Evolutionary conservation across 2,113 vertebrate species (phyloP).

Genomic region (Leptosomus discolor): DNA sequence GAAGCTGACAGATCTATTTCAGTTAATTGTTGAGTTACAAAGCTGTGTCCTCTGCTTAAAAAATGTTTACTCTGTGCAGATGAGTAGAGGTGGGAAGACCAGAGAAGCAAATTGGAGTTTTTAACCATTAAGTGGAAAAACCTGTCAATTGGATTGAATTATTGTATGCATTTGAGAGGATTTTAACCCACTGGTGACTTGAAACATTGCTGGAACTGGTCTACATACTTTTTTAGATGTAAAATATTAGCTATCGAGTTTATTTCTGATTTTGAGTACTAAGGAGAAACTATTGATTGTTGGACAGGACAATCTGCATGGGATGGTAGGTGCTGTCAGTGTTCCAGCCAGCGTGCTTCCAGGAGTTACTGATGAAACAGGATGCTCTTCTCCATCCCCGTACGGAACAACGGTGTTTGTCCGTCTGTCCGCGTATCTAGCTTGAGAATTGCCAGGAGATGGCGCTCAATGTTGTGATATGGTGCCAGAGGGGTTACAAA

Average conservation of each 20-base stretch:
- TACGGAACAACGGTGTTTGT: accelerated
- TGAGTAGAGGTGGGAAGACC: neutral
- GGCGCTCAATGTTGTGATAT: neutral
- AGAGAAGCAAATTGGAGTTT: neutral
- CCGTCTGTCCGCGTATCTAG: too few relatives aligned
- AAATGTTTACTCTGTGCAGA: neutral
- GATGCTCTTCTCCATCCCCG: neutral
- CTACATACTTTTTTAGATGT: accelerated
- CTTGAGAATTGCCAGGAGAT: neutral
- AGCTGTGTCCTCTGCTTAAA: neutral
- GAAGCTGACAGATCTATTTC: neutral
- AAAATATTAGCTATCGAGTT: neutral
- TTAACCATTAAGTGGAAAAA: neutral
- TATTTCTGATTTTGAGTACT: neutral
- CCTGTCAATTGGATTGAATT: neutral
- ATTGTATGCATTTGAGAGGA: neutral
- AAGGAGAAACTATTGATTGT: neutral
- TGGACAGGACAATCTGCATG: neutral
- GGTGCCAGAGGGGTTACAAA: too few relatives aligned
- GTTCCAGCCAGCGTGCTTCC: neutral
- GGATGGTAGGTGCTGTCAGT: neutral
- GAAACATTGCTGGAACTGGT: neutral
- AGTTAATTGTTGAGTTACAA: neutral
- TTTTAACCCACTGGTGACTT: neutral
- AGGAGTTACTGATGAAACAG: neutral